Conservation (phyloP, 2,888 invertebrate species). For the Ophion costatus region DNA sequence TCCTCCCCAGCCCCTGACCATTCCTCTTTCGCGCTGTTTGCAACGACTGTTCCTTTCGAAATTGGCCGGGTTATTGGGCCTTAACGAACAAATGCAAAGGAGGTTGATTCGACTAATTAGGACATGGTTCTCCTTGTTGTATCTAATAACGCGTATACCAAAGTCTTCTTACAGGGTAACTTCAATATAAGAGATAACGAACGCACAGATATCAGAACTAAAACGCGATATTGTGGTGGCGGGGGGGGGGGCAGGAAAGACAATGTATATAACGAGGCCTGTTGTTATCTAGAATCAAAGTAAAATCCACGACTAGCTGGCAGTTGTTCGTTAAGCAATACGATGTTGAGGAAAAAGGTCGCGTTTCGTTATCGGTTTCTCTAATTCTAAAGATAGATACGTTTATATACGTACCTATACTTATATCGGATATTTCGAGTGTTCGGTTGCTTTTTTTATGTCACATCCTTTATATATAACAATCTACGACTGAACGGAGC, state of each 20-base stretch:
- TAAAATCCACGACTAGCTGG: slow-evolving; percentile 34
- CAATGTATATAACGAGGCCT: slow-evolving; percentile 3
- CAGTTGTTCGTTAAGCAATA: neutral
- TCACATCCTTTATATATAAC: slow-evolving; percentile 47
- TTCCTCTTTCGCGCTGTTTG: slow-evolving; percentile 40
- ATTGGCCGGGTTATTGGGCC: slow-evolving; percentile 51
- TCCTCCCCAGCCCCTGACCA: slow-evolving; percentile 15
- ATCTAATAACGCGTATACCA: slow-evolving; percentile 51
- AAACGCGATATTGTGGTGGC: slow-evolving; percentile 1
- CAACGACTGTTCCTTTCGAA: slow-evolving; percentile 63
- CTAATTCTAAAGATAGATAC: slow-evolving; percentile 10
- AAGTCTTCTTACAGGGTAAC: neutral
- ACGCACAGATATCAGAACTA: slow-evolving; percentile 3
- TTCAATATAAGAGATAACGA: neutral
- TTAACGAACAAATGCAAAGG: slow-evolving; percentile 53
- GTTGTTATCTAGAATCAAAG: slow-evolving; percentile 51
- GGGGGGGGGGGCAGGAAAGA: neutral
- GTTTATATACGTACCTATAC: neutral
- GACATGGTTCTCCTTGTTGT: slow-evolving; percentile 48
- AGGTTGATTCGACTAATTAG: slow-evolving; percentile 64
- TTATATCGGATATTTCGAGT: slow-evolving; percentile 5
- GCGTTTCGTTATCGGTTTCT: slow-evolving; percentile 53
- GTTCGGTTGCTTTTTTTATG: slow-evolving; percentile 35
- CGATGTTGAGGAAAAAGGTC: slow-evolving; percentile 49
- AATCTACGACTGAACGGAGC: slow-evolving; percentile 44